Evolutionary conservation across 2,113 vertebrate genomes (phyloP).

Genomic region (Brachyhypopomus occidentalis): DNA sequence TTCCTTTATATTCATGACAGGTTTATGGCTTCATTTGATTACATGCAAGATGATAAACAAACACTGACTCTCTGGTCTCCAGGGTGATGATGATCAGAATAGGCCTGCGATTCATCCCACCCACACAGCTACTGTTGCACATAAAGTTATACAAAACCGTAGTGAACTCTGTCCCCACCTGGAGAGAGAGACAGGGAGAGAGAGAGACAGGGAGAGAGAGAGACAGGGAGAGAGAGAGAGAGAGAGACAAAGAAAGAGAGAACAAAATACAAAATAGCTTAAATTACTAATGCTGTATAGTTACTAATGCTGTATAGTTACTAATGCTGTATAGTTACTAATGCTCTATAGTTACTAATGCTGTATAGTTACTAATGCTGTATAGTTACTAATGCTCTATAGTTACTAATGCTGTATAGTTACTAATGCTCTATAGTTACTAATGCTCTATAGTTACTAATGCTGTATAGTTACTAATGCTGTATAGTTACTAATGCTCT

Average conservation of each 20-base stretch:
- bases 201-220: background rate
- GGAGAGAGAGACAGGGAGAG: slow-evolving; percentile 41
- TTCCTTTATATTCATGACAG: too few relatives aligned
- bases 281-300: background rate
- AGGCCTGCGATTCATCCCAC: slow-evolving; percentile 97
- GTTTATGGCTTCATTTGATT: background rate
- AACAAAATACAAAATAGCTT: too few relatives aligned
- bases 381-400: too few relatives aligned
- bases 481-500: too few relatives aligned
- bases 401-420: too few relatives aligned
- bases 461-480: too few relatives aligned
- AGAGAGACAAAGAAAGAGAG: background rate
- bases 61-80: slow-evolving; percentile 92
- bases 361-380: too few relatives aligned
- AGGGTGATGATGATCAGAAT: slow-evolving; percentile 98
- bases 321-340: too few relatives aligned
- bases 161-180: slow-evolving; percentile 98
- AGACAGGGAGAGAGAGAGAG: background rate
- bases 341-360: too few relatives aligned
- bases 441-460: background rate
- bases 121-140: slow-evolving; percentile 99
- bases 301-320: too few relatives aligned
- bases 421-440: too few relatives aligned
- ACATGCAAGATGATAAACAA: background rate
- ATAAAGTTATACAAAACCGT: slow-evolving; percentile 99